Evolutionary conservation across 92 coral and sea anemone genomes (phyloP).

Genomic region (Montipora capitata): DNA sequence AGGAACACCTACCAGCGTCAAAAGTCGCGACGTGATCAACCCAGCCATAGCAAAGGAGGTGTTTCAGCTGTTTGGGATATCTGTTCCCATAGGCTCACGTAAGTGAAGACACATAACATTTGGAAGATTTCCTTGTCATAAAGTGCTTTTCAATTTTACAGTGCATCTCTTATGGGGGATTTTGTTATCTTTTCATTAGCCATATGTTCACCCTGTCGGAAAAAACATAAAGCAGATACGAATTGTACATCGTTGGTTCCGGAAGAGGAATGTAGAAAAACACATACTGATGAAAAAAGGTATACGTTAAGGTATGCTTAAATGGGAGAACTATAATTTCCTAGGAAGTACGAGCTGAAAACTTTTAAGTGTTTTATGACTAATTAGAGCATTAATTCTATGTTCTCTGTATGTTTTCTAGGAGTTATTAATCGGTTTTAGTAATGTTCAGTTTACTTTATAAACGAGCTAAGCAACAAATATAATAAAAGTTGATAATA

Average conservation of each 20-base stretch:
- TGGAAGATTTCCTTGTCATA: conserved; percentile 8
- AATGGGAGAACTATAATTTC: conserved; percentile 2
- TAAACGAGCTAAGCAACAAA: conserved; percentile 1
- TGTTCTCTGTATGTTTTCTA: not conserved
- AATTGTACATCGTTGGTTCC: conserved; percentile 4
- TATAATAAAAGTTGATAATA: not conserved
- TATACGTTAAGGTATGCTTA: conserved; percentile 7
- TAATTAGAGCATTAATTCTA: too few species aligned
- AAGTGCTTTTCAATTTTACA: not conserved
- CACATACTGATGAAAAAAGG: not conserved
- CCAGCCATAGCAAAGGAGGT: conserved; percentile 29
- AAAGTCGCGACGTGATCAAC: conserved; percentile 33
- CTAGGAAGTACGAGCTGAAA: conserved; percentile 1
- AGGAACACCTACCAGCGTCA: conserved; percentile 12
- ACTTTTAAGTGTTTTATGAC: not conserved
- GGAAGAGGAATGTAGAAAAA: conserved; percentile 1
- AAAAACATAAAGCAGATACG: conserved; percentile 15
- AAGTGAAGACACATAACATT: conserved; percentile 31
- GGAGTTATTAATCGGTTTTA: conserved; percentile 1
- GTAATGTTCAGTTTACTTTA: not conserved
- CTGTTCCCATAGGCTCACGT: conserved; percentile 59
- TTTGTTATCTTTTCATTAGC: not conserved
- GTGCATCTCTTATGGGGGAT: conserved; percentile 1
- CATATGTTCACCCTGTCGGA: conserved; percentile 36
- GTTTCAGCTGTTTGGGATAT: conserved; percentile 21